Percentiles rank a stretch among this genome's conserved stretches.
phyloP scores from a whole-genome alignment of 1,140 invertebrate genomes.

The Caenorhabditis tropicalis region DNA sequence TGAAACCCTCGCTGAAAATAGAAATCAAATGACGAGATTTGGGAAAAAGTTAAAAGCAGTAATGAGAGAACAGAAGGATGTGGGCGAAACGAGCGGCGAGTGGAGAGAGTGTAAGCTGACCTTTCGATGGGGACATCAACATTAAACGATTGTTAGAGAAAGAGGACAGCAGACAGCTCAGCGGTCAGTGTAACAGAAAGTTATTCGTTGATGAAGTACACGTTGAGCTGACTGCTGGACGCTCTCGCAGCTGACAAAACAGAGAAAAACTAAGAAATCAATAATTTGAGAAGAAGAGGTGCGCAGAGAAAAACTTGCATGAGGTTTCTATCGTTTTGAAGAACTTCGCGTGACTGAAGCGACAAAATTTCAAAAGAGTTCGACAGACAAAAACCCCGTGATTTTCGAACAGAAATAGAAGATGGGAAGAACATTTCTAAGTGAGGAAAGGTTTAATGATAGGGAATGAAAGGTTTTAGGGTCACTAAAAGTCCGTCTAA shows the following conservation, averaged over 20 bases:
- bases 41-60: background rate
- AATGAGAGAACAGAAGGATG: background rate
- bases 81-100: constrained; percentile 2
- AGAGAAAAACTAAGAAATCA: constrained; percentile 6
- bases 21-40: background rate
- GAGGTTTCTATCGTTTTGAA: constrained; percentile 1
- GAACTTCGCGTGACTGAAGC: constrained; percentile 9
- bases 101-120: constrained; percentile 15
- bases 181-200: constrained; percentile 41
- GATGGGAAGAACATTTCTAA: background rate
- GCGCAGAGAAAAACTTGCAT: constrained; percentile 1
- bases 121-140: constrained; percentile 27
- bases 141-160: constrained; percentile 27
- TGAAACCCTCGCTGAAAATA: constrained; percentile 43
- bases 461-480: too few species aligned
- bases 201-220: constrained; percentile 36
- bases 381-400: background rate
- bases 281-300: constrained; percentile 10
- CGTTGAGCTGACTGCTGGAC: background rate
- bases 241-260: constrained; percentile 34
- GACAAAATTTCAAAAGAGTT: background rate
- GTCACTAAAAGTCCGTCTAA: too few species aligned
- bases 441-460: too few species aligned
- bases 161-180: background rate
- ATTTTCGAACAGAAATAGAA: background rate